Percentiles rank a stretch among this genome's conserved stretches.
phyloP scores from a whole-genome alignment of 2,113 vertebrate species.

The Papio anubis region DNA sequence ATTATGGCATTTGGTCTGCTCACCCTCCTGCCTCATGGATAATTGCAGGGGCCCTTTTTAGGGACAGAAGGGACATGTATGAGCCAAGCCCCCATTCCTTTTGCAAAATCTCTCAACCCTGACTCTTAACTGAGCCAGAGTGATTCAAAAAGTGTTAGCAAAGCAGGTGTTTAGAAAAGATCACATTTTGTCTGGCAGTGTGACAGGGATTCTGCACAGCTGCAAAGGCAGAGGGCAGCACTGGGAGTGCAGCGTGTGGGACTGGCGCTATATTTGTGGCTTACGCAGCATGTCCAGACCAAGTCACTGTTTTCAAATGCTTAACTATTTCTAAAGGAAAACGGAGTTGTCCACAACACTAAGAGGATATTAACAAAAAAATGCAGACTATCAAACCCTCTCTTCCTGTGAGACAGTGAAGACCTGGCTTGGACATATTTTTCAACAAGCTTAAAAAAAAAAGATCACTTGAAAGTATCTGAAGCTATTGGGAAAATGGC shows the following conservation, averaged over 20 bases:
- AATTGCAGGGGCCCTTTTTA: conserved; percentile 9
- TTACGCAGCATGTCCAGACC: not conserved
- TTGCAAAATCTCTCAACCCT: conserved; percentile 10
- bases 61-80: not conserved
- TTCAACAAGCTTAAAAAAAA: not conserved
- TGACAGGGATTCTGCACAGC: conserved; percentile 9
- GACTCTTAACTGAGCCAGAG: not conserved
- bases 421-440: not conserved
- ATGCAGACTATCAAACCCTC: not conserved
- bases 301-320: conserved; percentile 34
- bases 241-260: not conserved
- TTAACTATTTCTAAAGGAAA: not conserved
- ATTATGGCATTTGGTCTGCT: not conserved
- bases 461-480: not conserved
- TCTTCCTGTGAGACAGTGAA: not conserved
- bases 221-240: not conserved
- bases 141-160: not conserved
- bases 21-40: not conserved
- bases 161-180: conserved; percentile 68
- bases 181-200: conserved; percentile 70
- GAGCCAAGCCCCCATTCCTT: not conserved
- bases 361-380: not conserved
- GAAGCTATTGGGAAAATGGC: not conserved
- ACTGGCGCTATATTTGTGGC: not conserved
- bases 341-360: not conserved